Conservation (phyloP, 2,888 invertebrate species). For the Athripsodes cinereus region DNA sequence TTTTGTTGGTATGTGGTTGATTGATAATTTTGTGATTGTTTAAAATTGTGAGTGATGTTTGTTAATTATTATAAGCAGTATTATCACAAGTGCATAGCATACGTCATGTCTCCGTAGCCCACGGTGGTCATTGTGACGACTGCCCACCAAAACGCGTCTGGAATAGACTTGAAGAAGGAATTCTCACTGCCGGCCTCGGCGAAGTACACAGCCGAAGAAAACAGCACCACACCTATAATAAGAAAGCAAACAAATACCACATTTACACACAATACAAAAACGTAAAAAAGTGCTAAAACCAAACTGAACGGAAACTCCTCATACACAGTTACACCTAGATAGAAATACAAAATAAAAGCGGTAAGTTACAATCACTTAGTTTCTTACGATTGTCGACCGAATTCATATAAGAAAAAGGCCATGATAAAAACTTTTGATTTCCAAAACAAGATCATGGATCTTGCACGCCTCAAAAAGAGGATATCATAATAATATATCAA, state of each 20-base stretch:
- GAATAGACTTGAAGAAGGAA: constrained; percentile 99
- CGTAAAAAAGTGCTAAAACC: not conserved
- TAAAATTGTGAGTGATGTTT: not conserved
- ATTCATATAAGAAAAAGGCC: too few species aligned
- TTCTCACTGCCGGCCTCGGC: constrained; percentile 99
- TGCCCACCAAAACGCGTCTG: constrained; percentile 99
- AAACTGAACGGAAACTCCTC: not conserved
- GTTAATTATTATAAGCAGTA: constrained; percentile 10
- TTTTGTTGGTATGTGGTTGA: not conserved
- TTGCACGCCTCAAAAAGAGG: too few species aligned
- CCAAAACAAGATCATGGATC: too few species aligned
- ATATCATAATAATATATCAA: too few species aligned
- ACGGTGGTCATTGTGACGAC: constrained; percentile 99
- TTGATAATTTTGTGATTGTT: not conserved
- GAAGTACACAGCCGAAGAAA: constrained; percentile 99
- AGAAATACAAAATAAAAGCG: constrained; percentile 5
- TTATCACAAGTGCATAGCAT: constrained; percentile 45
- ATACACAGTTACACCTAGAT: constrained; percentile 1
- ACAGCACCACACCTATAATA: constrained; percentile 97
- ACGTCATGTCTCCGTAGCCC: constrained; percentile 99
- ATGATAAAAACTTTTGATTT: too few species aligned
- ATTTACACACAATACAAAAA: constrained; percentile 14
- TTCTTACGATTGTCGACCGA: constrained; percentile 31
- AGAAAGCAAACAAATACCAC: constrained; percentile 20
- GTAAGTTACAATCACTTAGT: constrained; percentile 6